Conservation (phyloP, 2,888 invertebrate species). For the Drosophila buzzatii region DNA sequence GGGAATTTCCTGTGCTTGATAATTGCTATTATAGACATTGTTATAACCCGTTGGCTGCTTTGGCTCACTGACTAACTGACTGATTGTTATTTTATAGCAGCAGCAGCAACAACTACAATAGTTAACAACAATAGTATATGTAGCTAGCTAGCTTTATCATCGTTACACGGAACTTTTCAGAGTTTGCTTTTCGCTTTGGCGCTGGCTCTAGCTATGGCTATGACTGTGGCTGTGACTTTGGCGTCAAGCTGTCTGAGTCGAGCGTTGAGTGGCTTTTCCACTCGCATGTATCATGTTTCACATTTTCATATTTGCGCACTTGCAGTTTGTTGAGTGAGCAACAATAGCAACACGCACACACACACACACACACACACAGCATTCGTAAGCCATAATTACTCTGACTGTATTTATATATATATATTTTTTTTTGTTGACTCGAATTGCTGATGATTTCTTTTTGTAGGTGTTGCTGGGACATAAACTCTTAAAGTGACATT, state of each 20-base stretch:
- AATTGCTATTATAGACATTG: constrained; percentile 65
- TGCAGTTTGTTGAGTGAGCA: constrained; percentile 39
- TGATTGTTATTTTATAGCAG: constrained; percentile 33
- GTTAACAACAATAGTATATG: constrained; percentile 5
- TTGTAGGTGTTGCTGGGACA: constrained; percentile 19
- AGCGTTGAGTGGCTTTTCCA: constrained; percentile 64
- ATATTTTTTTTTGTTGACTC: constrained; percentile 8
- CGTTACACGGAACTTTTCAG: constrained; percentile 66
- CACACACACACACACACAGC: constrained; percentile 18
- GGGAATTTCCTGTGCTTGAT: constrained; percentile 70
- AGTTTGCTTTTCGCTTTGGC: constrained; percentile 54
- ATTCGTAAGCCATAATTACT: constrained; percentile 43
- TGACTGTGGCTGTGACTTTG: constrained; percentile 47
- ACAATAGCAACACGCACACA: constrained; percentile 23
- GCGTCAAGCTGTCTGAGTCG: constrained; percentile 77
- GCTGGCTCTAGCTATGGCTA: constrained; percentile 20
- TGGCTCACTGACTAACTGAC: constrained; percentile 30
- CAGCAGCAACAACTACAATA: constrained; percentile 28
- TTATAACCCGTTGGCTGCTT: constrained; percentile 39
- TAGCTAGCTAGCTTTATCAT: constrained; percentile 51
- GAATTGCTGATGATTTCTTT: constrained; percentile 2
- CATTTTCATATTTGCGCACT: constrained; percentile 60
- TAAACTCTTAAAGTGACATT: constrained; percentile 25
- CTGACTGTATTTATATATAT: neutral
- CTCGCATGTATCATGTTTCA: constrained; percentile 61